Evolutionary conservation across 1,140 invertebrate genomes (phyloP).

Genomic region (Oedothorax gibbosus): DNA sequence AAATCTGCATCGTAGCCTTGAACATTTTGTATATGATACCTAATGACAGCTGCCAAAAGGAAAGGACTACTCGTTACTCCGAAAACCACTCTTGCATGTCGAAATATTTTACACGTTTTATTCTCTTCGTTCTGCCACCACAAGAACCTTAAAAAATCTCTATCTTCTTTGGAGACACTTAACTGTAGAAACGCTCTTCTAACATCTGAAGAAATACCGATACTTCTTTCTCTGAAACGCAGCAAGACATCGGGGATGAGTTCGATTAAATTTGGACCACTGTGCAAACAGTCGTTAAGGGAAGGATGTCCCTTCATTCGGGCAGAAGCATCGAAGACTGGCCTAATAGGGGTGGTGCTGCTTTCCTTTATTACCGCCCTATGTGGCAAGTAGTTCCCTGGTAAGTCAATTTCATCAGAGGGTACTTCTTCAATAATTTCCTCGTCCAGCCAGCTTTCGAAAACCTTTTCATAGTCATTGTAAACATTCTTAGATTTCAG

Average conservation of each 20-base stretch:
- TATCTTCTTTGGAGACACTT: background rate
- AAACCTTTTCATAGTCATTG: background rate
- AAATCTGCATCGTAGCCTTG: too few relatives aligned
- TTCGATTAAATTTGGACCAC: background rate
- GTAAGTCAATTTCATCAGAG: background rate
- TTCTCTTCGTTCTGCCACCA: background rate
- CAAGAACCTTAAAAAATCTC: background rate
- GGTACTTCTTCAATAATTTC: background rate
- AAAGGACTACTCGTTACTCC: constrained; percentile 25
- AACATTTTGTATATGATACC: constrained; percentile 6
- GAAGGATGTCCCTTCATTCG: background rate
- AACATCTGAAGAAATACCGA: background rate
- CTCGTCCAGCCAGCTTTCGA: background rate
- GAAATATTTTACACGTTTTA: constrained; percentile 1
- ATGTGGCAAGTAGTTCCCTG: constrained; percentile 25
- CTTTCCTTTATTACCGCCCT: constrained; percentile 18
- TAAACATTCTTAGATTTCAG: background rate
- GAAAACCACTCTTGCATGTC: constrained; percentile 23
- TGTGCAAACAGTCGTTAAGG: constrained; percentile 10
- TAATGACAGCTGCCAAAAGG: background rate
- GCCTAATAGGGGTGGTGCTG: constrained; percentile 4
- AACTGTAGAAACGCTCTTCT: constrained; percentile 31
- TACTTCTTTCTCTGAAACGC: background rate
- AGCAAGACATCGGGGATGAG: background rate
- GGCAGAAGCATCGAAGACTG: constrained; percentile 17